phyloP scores from a whole-genome alignment of 2,797 vertebrate genomes.

The Xerus rutilus region DNA sequence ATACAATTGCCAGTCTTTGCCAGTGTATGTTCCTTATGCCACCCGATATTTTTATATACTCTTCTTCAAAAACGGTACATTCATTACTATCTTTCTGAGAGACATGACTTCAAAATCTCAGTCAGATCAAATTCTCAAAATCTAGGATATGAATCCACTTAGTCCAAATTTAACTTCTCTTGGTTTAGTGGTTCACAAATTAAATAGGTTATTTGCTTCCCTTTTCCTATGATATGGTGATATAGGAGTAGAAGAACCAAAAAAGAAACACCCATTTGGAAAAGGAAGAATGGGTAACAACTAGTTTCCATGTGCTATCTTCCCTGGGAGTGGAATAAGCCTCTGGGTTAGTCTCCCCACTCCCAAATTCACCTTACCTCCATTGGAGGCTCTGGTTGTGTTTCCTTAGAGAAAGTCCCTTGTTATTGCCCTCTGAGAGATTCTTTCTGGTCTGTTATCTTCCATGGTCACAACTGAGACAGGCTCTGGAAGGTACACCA shows the following conservation, averaged over 20 bases:
- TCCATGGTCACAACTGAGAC: neutral
- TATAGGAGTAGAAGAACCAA: neutral
- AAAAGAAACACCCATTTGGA: neutral
- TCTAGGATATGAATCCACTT: neutral
- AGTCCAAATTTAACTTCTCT: neutral
- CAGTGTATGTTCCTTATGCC: neutral
- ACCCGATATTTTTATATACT: neutral
- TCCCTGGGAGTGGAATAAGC: neutral
- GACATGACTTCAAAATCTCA: neutral
- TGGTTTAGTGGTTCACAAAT: neutral
- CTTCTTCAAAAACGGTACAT: neutral
- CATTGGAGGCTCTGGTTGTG: neutral
- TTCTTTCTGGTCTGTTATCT: neutral
- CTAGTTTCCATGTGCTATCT: neutral
- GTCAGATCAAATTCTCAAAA: neutral
- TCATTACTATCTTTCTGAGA: neutral
- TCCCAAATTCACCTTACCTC: neutral
- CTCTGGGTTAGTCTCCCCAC: neutral
- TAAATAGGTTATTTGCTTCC: neutral
- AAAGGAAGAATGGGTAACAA: neutral
- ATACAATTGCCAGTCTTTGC: neutral
- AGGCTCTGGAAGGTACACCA: neutral
- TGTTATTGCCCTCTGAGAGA: neutral
- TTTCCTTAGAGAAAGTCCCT: neutral
- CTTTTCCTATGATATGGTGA: neutral